Evolutionary conservation across 2,888 invertebrate genomes (phyloP).

Genomic region (Onchidella celtica): DNA sequence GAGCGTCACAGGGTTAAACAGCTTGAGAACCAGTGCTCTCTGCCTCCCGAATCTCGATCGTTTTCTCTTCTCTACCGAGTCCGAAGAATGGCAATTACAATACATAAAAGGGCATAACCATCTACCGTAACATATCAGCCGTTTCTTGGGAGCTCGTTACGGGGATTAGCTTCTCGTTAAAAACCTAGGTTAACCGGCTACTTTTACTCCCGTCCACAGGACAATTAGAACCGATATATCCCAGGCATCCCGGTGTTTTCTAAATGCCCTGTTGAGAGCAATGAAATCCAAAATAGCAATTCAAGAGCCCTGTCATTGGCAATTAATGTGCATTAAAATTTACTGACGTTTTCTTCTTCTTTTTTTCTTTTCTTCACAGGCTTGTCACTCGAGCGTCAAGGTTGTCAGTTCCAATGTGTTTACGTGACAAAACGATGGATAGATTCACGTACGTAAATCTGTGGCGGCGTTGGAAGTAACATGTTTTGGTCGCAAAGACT

Average conservation of each 20-base stretch:
- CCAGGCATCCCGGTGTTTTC: background rate
- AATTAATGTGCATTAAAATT: background rate
- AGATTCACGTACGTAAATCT: no score
- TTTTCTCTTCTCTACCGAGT: no score
- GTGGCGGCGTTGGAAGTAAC: no score
- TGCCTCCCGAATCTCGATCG: no score
- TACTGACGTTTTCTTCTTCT: background rate
- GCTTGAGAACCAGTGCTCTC: no score
- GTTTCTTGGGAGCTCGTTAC: slow-evolving; percentile 11
- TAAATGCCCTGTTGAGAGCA: background rate
- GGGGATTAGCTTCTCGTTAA: slow-evolving; percentile 19
- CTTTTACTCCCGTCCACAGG: background rate
- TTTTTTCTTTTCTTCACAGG: no score
- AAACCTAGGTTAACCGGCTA: background rate
- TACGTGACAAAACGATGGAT: no score
- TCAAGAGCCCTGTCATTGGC: background rate
- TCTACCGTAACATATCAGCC: background rate
- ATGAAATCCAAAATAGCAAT: background rate
- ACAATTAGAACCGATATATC: background rate
- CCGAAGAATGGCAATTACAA: background rate
- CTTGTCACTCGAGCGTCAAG: background rate
- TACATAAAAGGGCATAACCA: background rate
- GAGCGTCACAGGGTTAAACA: no score
- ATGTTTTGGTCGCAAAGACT: no score
- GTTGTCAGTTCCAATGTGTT: background rate